These are phyloP conservation scores for Shargacucullia verbasci DNA, from an alignment of 2,888 invertebrate species.

Conservation along the genomic window DNA sequence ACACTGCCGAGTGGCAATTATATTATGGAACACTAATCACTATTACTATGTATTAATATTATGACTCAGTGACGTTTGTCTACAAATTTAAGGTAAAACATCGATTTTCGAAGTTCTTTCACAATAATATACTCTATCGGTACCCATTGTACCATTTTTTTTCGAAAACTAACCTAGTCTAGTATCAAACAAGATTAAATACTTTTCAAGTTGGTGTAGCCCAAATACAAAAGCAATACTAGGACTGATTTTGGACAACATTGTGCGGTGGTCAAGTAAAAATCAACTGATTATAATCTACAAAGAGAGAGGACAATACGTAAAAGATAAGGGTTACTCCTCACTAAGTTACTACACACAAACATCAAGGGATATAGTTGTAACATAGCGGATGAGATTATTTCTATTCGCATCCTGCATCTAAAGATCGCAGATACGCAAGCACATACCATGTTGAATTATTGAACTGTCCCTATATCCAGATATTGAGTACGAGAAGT, in stretches of 20 bases:
- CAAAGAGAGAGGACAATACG: slow-evolving; percentile 2
- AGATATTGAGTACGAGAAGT: slow-evolving; percentile 15
- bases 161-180: too few species aligned
- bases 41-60: too few species aligned
- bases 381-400: slow-evolving; percentile 11
- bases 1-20: slow-evolving; percentile 1
- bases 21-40: background rate
- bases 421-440: slow-evolving; percentile 14
- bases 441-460: slow-evolving; percentile 20
- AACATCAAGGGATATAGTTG: slow-evolving; percentile 12
- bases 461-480: slow-evolving; percentile 24
- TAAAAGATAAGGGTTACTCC: background rate
- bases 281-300: background rate
- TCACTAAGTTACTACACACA: background rate
- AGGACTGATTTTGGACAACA: too few species aligned
- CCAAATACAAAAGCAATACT: too few species aligned
- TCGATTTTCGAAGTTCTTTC: too few species aligned
- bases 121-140: too few species aligned
- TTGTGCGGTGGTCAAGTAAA: too few species aligned
- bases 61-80: too few species aligned
- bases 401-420: slow-evolving; percentile 10
- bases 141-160: too few species aligned
- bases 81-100: too few species aligned
- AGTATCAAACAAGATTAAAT: too few species aligned
- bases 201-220: too few species aligned